These are phyloP conservation scores for Camarhynchus parvulus DNA, from an alignment of 2,113 vertebrate species.

Conservation along the genomic window DNA sequence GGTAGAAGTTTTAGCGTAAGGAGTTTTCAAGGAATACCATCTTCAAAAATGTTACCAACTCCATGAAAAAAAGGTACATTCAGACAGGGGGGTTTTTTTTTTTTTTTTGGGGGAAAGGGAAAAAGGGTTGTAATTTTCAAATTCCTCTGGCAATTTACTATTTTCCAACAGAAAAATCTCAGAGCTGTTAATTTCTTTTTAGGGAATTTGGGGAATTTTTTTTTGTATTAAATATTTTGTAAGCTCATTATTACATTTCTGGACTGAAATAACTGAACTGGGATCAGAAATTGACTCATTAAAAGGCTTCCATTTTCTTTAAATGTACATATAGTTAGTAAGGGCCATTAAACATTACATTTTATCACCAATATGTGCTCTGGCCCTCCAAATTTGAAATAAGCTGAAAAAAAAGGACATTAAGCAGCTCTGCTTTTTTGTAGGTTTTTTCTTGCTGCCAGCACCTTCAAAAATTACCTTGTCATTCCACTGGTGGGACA, in stretches of 20 bases:
- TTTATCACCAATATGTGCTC: not conserved
- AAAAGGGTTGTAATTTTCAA: too few species aligned
- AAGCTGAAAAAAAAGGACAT: not conserved
- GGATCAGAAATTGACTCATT: not conserved
- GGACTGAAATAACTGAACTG: not conserved
- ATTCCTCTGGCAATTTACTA: not conserved
- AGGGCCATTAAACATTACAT: not conserved
- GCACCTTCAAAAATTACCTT: not conserved
- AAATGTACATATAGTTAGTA: not conserved
- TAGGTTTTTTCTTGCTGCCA: not conserved
- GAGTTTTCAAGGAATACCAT: not conserved
- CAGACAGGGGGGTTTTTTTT: too few species aligned
- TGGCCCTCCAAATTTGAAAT: not conserved
- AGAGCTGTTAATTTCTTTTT: not conserved
- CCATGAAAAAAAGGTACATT: not conserved
- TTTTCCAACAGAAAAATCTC: not conserved
- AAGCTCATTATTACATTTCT: not conserved
- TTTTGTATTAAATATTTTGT: not conserved
- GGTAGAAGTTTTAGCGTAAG: not conserved
- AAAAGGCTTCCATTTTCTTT: not conserved
- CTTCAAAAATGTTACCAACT: not conserved
- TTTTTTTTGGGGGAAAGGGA: too few species aligned
- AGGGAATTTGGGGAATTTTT: not conserved
- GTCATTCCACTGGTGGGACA: not conserved
- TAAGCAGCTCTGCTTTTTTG: not conserved